phyloP scores from a whole-genome alignment of 2,888 invertebrate genomes.

The Microctonus aethiopoides region DNA sequence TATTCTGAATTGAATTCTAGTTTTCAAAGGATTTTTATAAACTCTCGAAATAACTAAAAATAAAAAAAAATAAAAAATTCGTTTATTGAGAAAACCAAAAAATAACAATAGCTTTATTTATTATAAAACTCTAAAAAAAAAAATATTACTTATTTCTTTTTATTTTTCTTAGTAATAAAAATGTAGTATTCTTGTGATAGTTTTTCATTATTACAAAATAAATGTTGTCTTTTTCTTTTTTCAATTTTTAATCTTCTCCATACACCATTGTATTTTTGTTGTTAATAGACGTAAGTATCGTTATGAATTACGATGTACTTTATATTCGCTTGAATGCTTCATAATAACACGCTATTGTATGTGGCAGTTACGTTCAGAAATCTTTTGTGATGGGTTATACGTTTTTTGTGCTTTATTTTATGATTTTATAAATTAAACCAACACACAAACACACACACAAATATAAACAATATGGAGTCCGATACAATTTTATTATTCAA shows the following conservation, averaged over 20 bases:
- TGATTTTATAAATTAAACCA: not conserved
- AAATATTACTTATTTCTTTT: not conserved
- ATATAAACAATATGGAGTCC: not conserved
- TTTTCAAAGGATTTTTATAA: too few species aligned
- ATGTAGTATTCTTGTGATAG: not conserved
- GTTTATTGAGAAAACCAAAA: too few species aligned
- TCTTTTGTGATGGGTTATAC: not conserved
- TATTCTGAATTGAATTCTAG: too few species aligned
- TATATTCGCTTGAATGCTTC: not conserved
- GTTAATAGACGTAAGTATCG: not conserved
- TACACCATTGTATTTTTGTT: not conserved
- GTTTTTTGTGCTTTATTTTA: not conserved
- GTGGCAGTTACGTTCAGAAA: not conserved
- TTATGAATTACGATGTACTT: not conserved
- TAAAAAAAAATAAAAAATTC: too few species aligned
- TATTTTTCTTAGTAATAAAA: not conserved
- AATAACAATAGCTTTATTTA: too few species aligned
- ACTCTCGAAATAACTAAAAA: too few species aligned
- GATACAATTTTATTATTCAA: not conserved
- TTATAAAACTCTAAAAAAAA: too few species aligned
- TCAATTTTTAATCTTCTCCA: not conserved
- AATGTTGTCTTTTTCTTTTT: not conserved
- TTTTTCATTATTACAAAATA: not conserved
- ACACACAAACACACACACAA: not conserved
- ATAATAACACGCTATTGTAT: not conserved